phyloP scores from a whole-genome alignment of 2,888 invertebrate species.

The Euspilapteryx auroguttella region DNA sequence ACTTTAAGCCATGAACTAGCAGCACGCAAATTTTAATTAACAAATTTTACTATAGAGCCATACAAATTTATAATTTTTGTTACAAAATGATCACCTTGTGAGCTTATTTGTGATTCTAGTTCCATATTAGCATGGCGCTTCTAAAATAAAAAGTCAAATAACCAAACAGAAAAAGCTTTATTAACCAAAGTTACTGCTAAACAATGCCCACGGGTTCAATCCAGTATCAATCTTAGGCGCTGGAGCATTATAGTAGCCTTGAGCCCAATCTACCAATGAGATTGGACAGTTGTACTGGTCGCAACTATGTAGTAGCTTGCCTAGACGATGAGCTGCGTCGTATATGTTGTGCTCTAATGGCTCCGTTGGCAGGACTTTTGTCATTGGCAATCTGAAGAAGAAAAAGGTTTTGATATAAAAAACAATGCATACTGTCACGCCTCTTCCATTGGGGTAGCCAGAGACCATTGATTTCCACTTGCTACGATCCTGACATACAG shows the following conservation, averaged over 20 bases:
- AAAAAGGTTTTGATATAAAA: conserved; percentile 1
- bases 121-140: too few species aligned
- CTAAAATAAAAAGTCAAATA: too few species aligned
- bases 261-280: conserved; percentile 71
- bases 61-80: too few species aligned
- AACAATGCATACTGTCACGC: conserved; percentile 66
- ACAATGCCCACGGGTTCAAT: conserved; percentile 34
- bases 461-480: neutral
- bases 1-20: too few species aligned
- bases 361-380: conserved; percentile 64
- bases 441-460: neutral
- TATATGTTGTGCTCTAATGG: conserved; percentile 67
- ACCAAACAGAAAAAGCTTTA: too few species aligned
- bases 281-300: conserved; percentile 66
- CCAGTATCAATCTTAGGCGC: conserved; percentile 23
- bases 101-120: too few species aligned
- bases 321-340: conserved; percentile 62
- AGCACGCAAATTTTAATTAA: too few species aligned
- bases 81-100: too few species aligned
- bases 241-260: conserved; percentile 60
- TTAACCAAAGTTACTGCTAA: conserved; percentile 13
- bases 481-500: too few species aligned
- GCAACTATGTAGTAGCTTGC: conserved; percentile 49
- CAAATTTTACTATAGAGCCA: too few species aligned
- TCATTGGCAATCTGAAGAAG: conserved; percentile 65